Base-by-base conservation (phyloP, 2,888 invertebrate genomes). In the Acheta domesticus region DNA sequence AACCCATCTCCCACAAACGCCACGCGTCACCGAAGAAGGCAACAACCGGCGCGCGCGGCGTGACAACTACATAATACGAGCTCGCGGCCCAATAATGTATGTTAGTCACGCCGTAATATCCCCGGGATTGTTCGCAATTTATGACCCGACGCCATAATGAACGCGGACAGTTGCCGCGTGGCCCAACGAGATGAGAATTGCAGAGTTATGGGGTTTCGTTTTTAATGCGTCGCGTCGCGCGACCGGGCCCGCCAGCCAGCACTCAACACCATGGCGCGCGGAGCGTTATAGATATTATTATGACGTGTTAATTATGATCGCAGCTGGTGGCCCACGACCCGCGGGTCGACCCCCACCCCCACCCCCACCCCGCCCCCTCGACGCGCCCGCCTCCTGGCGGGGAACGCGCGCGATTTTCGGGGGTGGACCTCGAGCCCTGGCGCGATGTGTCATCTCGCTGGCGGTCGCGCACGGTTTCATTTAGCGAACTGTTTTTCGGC, bases 51-150 rank as follows among this genome's bases (percentile, higher is more conserved):
- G 62, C 14, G n/a, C 14, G 3, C 62, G 62, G n/a, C 62, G 62
- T 62, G 62, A 62, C 62, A 62, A 62, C 62, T 62, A 62, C 62
- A 62, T 62, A 62, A 62, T 62, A n/a, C 62, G 62, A 62, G 14
- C n/a, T 14, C 62, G n/a, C 62, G 62, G 36, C 36, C 36, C 36
- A 36, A 36, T 62, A 62, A 62, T 62, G 62, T 62, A n/a, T 62
- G n/a, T 19, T 62, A 62, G 62, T 62, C 62, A 62, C n/a, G 62
- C 62, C 14, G 14, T 62, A n/a, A 62, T 62, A 62, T 62, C 62
- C 62, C 62, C 62, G 14, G n/a, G 62, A 62, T 62, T 62, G 16
- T 62, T n/a, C 62, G 14, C 62, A 62, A 62, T 62, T 62, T 62
- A 62, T n/a, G 62, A 62, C 62, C 62, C 62, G n/a, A 19, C 16